These are phyloP conservation scores for Antheraea assamensis DNA, from an alignment of 2,888 invertebrate genomes.

Conservation along the genomic window DNA sequence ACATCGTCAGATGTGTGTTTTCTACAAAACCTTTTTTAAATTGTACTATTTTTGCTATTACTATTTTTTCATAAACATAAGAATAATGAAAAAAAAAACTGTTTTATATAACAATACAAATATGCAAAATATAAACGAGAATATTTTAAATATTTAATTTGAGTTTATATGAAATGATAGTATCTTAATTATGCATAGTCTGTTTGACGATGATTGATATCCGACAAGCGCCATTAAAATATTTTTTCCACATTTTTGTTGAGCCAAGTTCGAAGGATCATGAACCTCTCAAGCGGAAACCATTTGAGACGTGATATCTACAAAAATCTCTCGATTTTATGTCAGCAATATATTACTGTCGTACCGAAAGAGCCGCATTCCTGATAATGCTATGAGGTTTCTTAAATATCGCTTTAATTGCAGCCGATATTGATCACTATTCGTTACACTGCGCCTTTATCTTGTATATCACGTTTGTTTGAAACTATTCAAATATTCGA, in stretches of 20 bases:
- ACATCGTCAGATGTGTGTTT: not conserved
- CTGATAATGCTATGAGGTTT: constrained; percentile 71
- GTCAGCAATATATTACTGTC: constrained; percentile 78
- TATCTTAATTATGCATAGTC: constrained; percentile 6
- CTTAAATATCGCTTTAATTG: constrained; percentile 77
- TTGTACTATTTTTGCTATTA: not conserved
- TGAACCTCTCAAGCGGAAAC: constrained; percentile 64
- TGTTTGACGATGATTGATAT: constrained; percentile 13
- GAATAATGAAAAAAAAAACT: not conserved
- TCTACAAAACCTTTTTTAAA: not conserved
- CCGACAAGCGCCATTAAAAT: constrained; percentile 50
- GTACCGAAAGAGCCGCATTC: constrained; percentile 65
- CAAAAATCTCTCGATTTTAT: constrained; percentile 74
- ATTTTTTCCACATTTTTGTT: constrained; percentile 73
- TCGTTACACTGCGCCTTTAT: constrained; percentile 61
- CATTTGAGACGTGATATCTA: constrained; percentile 73
- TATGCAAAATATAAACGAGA: not conserved
- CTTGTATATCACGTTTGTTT: constrained; percentile 43
- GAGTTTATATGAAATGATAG: not conserved
- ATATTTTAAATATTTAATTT: not conserved
- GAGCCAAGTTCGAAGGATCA: constrained; percentile 56
- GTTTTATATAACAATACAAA: not conserved
- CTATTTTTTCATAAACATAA: not conserved
- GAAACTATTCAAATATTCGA: constrained; percentile 43
- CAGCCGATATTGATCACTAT: constrained; percentile 71